Evolutionary conservation across 2,888 invertebrate genomes (phyloP).

Genomic region (Drosophila prostipennis): DNA sequence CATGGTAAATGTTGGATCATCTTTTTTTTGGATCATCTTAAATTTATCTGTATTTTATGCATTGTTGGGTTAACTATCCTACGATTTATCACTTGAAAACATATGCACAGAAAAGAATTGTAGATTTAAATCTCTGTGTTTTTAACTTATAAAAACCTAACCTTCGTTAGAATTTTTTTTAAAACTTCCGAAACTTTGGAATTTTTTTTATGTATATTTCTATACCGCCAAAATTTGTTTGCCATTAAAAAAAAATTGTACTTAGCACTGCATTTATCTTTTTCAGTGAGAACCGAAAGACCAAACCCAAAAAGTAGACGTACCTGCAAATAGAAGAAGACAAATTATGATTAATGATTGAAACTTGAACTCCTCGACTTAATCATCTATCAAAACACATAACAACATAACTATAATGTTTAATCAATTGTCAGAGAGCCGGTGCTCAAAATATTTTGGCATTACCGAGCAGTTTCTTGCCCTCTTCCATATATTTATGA

Average conservation of each 20-base stretch:
- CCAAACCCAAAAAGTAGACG: slow-evolving; percentile 34
- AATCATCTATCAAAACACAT: slow-evolving; percentile 65
- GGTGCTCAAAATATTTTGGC: slow-evolving; percentile 45
- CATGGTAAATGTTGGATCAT: not conserved
- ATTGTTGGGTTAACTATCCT: not conserved
- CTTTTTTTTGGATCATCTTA: not conserved
- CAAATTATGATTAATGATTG: slow-evolving; percentile 61
- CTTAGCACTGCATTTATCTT: slow-evolving; percentile 68
- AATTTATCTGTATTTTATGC: not conserved
- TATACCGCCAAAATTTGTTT: not conserved
- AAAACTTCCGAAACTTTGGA: not conserved
- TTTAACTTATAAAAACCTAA: too few relatives aligned
- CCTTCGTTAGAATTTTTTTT: too few relatives aligned
- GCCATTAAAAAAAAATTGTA: slow-evolving; percentile 52
- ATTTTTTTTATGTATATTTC: not conserved
- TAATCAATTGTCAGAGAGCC: slow-evolving; percentile 62
- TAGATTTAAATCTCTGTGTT: too few relatives aligned
- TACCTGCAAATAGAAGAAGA: slow-evolving; percentile 66
- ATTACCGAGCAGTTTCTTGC: slow-evolving; percentile 42
- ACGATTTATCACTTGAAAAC: not conserved
- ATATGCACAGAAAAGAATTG: too few relatives aligned
- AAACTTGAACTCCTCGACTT: slow-evolving; percentile 40
- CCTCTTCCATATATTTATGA: slow-evolving; percentile 19
- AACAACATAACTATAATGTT: slow-evolving; percentile 61
- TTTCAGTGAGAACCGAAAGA: slow-evolving; percentile 7